phyloP scores from a whole-genome alignment of 1,140 invertebrate species.

The Drosophila ambigua region DNA sequence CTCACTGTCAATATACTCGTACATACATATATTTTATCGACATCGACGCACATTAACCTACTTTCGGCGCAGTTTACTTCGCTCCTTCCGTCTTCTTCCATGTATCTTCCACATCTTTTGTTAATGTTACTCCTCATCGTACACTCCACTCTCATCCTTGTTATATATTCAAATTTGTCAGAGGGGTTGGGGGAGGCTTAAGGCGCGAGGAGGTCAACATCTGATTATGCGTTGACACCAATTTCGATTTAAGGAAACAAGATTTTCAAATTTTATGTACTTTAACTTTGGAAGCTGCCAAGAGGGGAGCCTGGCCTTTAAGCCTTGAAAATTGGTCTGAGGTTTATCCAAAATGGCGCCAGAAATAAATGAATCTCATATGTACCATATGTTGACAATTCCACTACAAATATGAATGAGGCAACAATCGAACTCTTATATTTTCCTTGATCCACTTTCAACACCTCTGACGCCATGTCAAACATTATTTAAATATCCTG shows the following conservation, averaged over 20 bases:
- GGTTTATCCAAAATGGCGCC: too few species aligned
- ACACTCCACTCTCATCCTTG: slow-evolving; percentile 53
- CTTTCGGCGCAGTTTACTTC: slow-evolving; percentile 63
- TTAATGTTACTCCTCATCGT: slow-evolving; percentile 24
- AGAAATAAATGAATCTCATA: too few species aligned
- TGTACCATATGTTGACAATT: too few species aligned
- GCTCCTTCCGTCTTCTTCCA: not conserved
- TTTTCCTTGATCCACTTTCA: too few species aligned
- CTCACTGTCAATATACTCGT: slow-evolving; percentile 12
- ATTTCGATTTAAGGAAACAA: slow-evolving; percentile 33
- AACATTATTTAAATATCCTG: too few species aligned
- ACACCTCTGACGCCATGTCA: too few species aligned
- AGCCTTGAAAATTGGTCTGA: too few species aligned
- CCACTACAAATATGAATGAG: too few species aligned
- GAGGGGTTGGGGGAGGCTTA: slow-evolving; percentile 11
- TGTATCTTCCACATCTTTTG: slow-evolving; percentile 13
- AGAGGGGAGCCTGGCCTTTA: too few species aligned
- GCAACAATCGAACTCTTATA: too few species aligned
- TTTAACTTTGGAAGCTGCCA: not conserved
- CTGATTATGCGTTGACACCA: slow-evolving; percentile 66
- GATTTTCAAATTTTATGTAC: slow-evolving; percentile 15
- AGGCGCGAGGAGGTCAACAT: slow-evolving; percentile 41
- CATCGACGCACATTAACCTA: slow-evolving; percentile 77
- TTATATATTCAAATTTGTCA: slow-evolving; percentile 74
- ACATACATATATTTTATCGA: slow-evolving; percentile 52